phyloP scores from a whole-genome alignment of 2,888 invertebrate species.

The Melitaea athalia region DNA sequence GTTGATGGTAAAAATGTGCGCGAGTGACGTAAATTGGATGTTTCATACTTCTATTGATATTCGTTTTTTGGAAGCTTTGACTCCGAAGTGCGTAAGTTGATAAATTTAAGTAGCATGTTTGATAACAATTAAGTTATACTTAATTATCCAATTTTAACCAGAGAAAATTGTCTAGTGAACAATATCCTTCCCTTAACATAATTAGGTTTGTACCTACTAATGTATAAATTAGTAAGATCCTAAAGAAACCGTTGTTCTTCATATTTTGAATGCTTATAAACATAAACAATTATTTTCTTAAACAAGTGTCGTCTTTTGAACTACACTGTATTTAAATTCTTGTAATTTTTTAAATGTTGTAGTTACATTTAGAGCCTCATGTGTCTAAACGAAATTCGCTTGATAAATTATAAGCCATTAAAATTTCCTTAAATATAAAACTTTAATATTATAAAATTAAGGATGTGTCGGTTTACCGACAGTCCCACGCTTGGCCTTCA shows the following conservation, averaged over 20 bases:
- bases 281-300: too few species aligned
- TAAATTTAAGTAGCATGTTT: slow-evolving; percentile 8
- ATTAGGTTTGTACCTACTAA: too few species aligned
- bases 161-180: not conserved
- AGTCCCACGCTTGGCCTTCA: slow-evolving; percentile 15
- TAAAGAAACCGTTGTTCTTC: too few species aligned
- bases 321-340: too few species aligned
- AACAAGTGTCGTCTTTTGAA: not conserved
- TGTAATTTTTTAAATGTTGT: not conserved
- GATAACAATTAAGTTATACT: not conserved
- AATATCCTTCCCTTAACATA: not conserved
- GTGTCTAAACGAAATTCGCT: not conserved
- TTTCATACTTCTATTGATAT: slow-evolving; percentile 9
- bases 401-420: not conserved
- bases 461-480: not conserved
- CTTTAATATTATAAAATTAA: slow-evolving; percentile 7
- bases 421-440: slow-evolving; percentile 1
- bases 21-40: slow-evolving; percentile 16
- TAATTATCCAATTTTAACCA: too few species aligned
- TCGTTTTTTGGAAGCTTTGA: not conserved
- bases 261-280: too few species aligned
- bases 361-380: not conserved
- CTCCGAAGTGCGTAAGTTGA: slow-evolving; percentile 26
- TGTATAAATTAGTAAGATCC: too few species aligned
- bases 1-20: slow-evolving; percentile 19